Percentiles rank a stretch among this genome's conserved stretches.
These are phyloP conservation scores for Pteropus rufus DNA, from an alignment of 2,797 vertebrate species.

Conservation along the genomic window DNA sequence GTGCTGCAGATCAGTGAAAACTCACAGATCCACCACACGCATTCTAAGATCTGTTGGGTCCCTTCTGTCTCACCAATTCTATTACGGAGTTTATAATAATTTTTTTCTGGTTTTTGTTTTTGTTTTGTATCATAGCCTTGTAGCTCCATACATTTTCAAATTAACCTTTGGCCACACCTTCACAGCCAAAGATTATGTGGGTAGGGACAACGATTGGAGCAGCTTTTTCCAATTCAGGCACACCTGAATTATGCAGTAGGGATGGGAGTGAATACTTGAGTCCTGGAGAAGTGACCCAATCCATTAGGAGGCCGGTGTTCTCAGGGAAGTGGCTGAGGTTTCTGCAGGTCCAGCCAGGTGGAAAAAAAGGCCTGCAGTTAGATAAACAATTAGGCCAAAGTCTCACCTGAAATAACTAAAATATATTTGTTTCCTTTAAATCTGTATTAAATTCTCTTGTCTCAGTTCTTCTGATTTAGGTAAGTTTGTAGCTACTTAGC, in stretches of 20 bases:
- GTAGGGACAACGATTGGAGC: not conserved
- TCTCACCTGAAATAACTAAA: not conserved
- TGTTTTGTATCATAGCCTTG: not conserved
- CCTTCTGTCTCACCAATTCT: not conserved
- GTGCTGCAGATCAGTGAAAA: not conserved
- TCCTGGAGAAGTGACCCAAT: not conserved
- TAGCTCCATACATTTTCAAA: conserved; percentile 32
- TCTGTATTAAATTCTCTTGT: not conserved
- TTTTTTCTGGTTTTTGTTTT: not conserved
- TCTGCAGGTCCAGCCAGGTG: not conserved
- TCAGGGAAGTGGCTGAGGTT: not conserved
- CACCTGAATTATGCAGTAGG: conserved; percentile 44
- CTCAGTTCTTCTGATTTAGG: not conserved
- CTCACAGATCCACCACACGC: not conserved
- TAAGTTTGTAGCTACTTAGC: not conserved
- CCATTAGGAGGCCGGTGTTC: not conserved
- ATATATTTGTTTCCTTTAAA: not conserved
- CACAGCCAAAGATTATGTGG: not conserved
- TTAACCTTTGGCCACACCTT: conserved; percentile 9
- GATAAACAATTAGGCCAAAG: not conserved
- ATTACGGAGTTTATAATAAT: not conserved
- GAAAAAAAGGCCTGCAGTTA: not conserved
- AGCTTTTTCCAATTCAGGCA: not conserved
- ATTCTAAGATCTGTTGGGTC: not conserved
- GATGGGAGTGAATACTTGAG: not conserved